Evolutionary conservation across 2,797 vertebrate genomes (phyloP).

Genomic region (Rhinoraja longicauda): DNA sequence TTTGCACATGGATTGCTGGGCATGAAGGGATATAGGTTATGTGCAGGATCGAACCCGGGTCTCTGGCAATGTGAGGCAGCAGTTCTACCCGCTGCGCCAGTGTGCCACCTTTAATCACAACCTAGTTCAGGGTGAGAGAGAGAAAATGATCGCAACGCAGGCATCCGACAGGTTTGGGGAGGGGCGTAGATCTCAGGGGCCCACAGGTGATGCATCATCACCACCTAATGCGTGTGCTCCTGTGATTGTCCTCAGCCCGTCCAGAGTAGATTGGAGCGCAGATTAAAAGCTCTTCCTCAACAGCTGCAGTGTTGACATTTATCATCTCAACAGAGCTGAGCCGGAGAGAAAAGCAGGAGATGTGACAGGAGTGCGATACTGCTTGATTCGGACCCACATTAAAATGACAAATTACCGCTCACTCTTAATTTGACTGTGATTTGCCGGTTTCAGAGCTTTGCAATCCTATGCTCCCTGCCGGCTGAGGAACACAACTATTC

Average conservation of each 20-base stretch:
- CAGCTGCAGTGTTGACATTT: constrained; percentile 5
- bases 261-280: neutral
- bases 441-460: neutral
- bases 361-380: neutral
- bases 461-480: neutral
- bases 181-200: neutral
- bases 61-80: too few species aligned
- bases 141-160: neutral
- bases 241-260: neutral
- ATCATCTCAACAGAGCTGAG: constrained; percentile 1
- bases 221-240: neutral
- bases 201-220: neutral
- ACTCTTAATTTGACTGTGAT: constrained; percentile 24
- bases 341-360: neutral
- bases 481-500: neutral
- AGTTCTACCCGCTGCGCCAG: too few species aligned
- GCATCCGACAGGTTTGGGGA: neutral
- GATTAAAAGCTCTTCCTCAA: constrained; percentile 13
- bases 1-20: too few species aligned
- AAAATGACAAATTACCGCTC: neutral
- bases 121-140: neutral
- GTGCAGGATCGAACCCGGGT: too few species aligned
- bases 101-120: too few species aligned
- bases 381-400: neutral
- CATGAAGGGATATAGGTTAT: too few species aligned